These are phyloP conservation scores for Microchrysa polita DNA, from an alignment of 2,888 invertebrate species.

Conservation along the genomic window DNA sequence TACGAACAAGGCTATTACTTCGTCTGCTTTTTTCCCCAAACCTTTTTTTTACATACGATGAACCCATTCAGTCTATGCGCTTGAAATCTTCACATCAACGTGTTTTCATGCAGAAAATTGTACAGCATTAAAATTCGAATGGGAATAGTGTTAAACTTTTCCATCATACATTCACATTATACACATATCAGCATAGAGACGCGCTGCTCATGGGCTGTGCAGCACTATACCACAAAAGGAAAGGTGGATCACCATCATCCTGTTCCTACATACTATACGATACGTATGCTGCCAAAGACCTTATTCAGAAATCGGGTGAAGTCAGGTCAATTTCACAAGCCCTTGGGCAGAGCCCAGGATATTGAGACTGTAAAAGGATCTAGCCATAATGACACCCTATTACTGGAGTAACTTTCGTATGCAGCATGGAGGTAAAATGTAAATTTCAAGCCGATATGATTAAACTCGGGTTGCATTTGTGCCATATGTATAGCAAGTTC, in stretches of 20 bases:
- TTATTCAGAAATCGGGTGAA: too few species aligned
- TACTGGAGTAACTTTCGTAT: constrained; percentile 7
- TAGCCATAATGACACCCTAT: neutral
- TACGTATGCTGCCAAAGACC: too few species aligned
- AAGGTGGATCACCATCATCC: neutral
- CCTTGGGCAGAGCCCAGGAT: neutral
- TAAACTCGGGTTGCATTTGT: constrained; percentile 35
- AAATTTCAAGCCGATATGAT: constrained; percentile 41
- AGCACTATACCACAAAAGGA: neutral
- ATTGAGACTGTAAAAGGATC: constrained; percentile 18
- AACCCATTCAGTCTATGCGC: constrained; percentile 19
- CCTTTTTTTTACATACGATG: constrained; percentile 16
- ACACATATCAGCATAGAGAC: too few species aligned
- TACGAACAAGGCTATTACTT: too few species aligned
- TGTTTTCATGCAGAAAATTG: constrained; percentile 42
- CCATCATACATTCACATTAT: too few species aligned
- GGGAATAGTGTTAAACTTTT: constrained; percentile 21
- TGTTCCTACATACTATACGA: too few species aligned
- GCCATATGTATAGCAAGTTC: too few species aligned
- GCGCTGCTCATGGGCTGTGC: neutral
- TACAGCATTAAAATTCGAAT: constrained; percentile 41
- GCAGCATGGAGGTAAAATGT: too few species aligned
- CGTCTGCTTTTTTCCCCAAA: too few species aligned
- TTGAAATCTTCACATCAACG: neutral
- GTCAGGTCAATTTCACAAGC: neutral